phyloP scores from a whole-genome alignment of 2,113 vertebrate species.

The Burhinus oedicnemus region DNA sequence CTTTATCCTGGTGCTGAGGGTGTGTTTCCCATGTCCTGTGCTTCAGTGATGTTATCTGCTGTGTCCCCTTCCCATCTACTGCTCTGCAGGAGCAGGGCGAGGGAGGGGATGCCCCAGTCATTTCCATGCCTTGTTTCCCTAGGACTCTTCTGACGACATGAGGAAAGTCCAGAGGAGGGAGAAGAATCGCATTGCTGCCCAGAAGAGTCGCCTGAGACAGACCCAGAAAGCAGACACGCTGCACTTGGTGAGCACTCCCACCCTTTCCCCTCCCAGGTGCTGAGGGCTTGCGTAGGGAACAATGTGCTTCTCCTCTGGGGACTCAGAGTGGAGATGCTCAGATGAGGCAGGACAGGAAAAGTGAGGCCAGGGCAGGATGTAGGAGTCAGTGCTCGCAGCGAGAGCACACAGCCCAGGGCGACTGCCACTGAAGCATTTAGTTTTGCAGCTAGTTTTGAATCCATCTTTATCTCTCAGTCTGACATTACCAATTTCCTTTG shows the following conservation, averaged over 20 bases:
- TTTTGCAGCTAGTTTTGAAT: background rate
- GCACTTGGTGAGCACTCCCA: conserved; percentile 88
- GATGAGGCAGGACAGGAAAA: background rate
- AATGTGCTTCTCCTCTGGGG: background rate
- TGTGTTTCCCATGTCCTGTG: background rate
- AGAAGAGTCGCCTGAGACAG: conserved; percentile 96
- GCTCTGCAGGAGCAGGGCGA: background rate
- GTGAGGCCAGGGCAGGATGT: background rate
- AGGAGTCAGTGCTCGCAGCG: fast-evolving
- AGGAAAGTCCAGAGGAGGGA: conserved; percentile 94
- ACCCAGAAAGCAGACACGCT: conserved; percentile 95
- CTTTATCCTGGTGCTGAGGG: background rate
- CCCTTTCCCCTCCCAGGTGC: background rate
- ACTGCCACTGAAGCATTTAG: background rate
- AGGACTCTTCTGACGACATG: conserved; percentile 91
- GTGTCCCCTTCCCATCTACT: background rate
- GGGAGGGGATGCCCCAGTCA: background rate
- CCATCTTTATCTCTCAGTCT: background rate
- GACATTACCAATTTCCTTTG: background rate
- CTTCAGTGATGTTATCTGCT: background rate
- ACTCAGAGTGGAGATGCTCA: fast-evolving
- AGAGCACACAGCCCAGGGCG: background rate
- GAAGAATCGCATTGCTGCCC: conserved; percentile 96
- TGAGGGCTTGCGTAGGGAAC: background rate
- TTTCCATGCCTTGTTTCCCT: conserved; percentile 7